Evolutionary conservation across 2,113 vertebrate species (phyloP), one percentile per base, ranked within the genome.

Genomic region (Cebidichthys violaceus): DNA sequence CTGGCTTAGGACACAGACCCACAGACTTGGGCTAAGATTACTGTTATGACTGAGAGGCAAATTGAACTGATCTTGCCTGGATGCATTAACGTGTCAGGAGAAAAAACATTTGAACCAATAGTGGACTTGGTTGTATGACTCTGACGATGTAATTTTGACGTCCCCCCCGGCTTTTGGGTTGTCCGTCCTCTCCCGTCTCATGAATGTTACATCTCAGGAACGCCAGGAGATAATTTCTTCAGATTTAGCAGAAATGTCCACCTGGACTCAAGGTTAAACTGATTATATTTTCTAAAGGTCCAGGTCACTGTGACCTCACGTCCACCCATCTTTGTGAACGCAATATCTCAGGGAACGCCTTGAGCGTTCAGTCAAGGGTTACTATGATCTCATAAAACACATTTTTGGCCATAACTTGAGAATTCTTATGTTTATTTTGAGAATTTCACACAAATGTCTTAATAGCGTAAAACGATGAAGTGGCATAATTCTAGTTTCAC

Each of bases 11-110:
- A 72, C 60, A 31, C 68, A 52, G 50, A 47, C 75, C 17, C 79
- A 31, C 55, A 24, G 72, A 86, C 24, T 33, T 20, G 9, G 54
- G 62, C 15, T 72, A 20, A 68, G 61, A 67, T 77, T 75, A 73
- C 57, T 54, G 41, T 55, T 54, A 15, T 52, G 60, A 35, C 79
- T 70, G 66, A 55, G 29, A 65, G 39, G 37, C 29, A 41, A 39
- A 50, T 66, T 54, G 4, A 75, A n/a, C 29, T 29, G 13, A 62
- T 77, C 27, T 29, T 57, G 20, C 22, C 11, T 2, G n/a, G 18
- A 8, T 35, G 29, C 14, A 0, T n/a, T 39, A 39, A 15, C 39
- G 7, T 5, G 24, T 27, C n/a, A 18, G 65, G n/a, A 67, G 8
- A 45, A 45, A 62, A 55, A 82, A 69, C 17, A 52, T 50, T 60